Conservation (phyloP, 2,888 invertebrate species). For the Leptinotarsa juncta region DNA sequence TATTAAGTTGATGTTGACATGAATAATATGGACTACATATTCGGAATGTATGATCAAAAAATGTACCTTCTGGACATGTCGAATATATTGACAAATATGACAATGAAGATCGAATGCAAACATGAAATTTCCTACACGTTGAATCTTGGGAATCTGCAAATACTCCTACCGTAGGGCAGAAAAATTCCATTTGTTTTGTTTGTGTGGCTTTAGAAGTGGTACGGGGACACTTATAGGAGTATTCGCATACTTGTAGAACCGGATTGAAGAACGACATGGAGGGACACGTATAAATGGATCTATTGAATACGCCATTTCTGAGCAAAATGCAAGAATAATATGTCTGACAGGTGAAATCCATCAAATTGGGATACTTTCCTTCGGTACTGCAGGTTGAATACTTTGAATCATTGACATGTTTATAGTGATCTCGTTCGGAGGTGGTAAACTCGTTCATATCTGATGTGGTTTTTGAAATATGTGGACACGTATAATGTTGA, state of each 20-base stretch:
- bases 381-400: slow-evolving; percentile 37
- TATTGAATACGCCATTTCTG: slow-evolving; percentile 57
- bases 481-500: slow-evolving; percentile 39
- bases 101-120: too few relatives aligned
- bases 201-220: background rate
- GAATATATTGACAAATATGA: too few relatives aligned
- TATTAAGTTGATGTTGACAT: too few relatives aligned
- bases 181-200: background rate
- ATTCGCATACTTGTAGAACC: slow-evolving; percentile 60
- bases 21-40: too few relatives aligned
- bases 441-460: background rate
- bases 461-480: background rate
- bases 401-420: slow-evolving; percentile 21
- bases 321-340: slow-evolving; percentile 64
- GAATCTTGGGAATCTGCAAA: background rate
- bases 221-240: slow-evolving; percentile 61
- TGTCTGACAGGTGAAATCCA: slow-evolving; percentile 54
- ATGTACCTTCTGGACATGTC: too few relatives aligned
- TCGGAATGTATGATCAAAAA: too few relatives aligned
- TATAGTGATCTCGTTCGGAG: slow-evolving; percentile 6
- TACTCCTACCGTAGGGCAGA: background rate
- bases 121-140: too few relatives aligned
- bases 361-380: slow-evolving; percentile 44
- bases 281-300: slow-evolving; percentile 50
- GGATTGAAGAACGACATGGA: slow-evolving; percentile 62